Evolutionary conservation across 2,113 vertebrate genomes (phyloP).

Genomic region (Clinocottus analis): DNA sequence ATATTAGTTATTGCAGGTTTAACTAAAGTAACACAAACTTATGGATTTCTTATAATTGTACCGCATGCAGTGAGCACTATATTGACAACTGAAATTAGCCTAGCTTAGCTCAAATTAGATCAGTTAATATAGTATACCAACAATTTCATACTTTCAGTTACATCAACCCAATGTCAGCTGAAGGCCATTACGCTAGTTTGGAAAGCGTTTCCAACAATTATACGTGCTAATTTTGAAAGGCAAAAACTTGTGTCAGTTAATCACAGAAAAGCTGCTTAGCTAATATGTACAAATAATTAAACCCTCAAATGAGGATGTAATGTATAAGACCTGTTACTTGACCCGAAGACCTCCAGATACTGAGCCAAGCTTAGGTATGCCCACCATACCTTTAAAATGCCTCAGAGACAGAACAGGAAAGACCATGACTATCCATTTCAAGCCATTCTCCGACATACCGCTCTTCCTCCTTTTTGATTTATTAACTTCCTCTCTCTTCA

Average conservation of each 20-base stretch:
- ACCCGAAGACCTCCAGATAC: background rate
- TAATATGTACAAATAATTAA: slow-evolving; percentile 1
- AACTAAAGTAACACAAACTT: background rate
- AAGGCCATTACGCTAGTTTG: background rate
- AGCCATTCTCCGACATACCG: background rate
- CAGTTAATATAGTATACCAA: background rate
- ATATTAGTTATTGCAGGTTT: background rate
- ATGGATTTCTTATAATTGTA: background rate
- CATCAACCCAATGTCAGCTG: background rate
- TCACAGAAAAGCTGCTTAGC: background rate
- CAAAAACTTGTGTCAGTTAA: background rate
- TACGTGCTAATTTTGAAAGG: background rate
- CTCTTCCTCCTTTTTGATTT: background rate
- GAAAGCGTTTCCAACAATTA: background rate
- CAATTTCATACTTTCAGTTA: background rate
- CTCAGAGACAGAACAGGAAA: slow-evolving; percentile 4
- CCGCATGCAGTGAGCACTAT: background rate
- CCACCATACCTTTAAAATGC: background rate
- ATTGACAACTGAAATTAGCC: background rate
- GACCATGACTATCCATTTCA: background rate
- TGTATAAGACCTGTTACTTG: background rate
- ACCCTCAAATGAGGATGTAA: no score
- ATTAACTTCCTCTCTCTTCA: slow-evolving; percentile 3
- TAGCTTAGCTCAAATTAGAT: background rate
- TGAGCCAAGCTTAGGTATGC: background rate